These are phyloP conservation scores for Hylia prasina DNA, from an alignment of 2,113 vertebrate species.

Conservation along the genomic window DNA sequence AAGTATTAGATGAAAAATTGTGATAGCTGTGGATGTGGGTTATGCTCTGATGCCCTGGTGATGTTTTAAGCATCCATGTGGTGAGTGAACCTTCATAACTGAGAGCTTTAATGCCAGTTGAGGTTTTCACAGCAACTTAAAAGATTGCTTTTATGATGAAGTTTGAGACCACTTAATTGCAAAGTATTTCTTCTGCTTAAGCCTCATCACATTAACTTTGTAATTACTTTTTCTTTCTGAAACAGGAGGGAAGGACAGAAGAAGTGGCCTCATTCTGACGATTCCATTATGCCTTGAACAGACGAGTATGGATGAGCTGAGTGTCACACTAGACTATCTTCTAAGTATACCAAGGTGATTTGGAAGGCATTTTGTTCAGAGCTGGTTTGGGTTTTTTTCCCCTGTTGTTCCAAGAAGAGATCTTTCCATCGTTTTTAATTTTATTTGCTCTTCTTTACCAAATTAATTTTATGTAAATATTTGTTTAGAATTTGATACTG, in stretches of 20 bases:
- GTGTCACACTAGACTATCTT: slow-evolving; percentile 93
- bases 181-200: not conserved
- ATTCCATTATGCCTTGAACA: slow-evolving; percentile 96
- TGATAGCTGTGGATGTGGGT: not conserved
- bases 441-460: not conserved
- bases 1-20: not conserved
- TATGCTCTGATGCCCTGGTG: not conserved
- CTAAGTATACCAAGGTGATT: slow-evolving; percentile 97
- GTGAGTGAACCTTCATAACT: not conserved
- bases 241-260: slow-evolving; percentile 94
- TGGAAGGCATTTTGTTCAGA: slow-evolving; percentile 17
- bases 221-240: slow-evolving; percentile 9
- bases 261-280: slow-evolving; percentile 97
- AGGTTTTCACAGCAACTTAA: not conserved
- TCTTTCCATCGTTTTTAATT: not conserved
- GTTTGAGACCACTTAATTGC: not conserved
- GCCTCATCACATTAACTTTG: not conserved
- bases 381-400: not conserved
- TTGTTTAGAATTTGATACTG: not conserved
- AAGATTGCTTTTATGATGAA: not conserved
- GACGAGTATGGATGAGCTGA: slow-evolving; percentile 97
- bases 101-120: not conserved
- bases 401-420: not conserved
- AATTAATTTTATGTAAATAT: not conserved
- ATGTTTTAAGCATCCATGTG: not conserved